phyloP scores from a whole-genome alignment of 53 echinoderm and acorn worm species.

The Hippasteria phrygiana region DNA sequence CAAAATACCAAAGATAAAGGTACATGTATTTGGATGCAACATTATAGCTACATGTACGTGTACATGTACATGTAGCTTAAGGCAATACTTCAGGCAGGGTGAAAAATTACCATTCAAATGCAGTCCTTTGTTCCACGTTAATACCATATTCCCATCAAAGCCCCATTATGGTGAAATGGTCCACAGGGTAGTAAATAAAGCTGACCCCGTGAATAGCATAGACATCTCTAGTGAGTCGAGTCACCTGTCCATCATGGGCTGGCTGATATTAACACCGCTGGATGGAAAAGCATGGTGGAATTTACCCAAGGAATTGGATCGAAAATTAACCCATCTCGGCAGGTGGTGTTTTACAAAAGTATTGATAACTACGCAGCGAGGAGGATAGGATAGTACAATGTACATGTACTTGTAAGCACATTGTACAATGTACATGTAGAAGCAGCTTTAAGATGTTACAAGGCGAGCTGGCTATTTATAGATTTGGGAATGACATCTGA shows the following conservation, averaged over 20 bases:
- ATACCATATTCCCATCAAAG: background rate
- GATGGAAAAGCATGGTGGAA: background rate
- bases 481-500: background rate
- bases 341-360: slow-evolving; percentile 12
- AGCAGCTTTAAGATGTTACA: background rate
- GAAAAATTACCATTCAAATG: background rate
- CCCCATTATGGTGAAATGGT: background rate
- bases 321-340: slow-evolving; percentile 24
- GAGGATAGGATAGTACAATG: background rate
- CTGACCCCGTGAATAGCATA: background rate
- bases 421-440: too few species aligned
- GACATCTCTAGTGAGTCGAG: background rate
- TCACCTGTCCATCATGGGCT: slow-evolving; percentile 4
- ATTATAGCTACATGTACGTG: too few species aligned
- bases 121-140: background rate
- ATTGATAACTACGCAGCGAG: slow-evolving; percentile 2
- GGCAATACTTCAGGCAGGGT: background rate
- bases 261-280: background rate
- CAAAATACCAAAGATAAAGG: too few species aligned
- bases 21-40: too few species aligned
- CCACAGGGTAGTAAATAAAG: background rate
- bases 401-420: background rate
- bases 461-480: background rate
- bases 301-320: slow-evolving; percentile 12
- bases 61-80: too few species aligned